Evolutionary conservation across 2,797 vertebrate species (phyloP).

Genomic region (Myotis findleyi): DNA sequence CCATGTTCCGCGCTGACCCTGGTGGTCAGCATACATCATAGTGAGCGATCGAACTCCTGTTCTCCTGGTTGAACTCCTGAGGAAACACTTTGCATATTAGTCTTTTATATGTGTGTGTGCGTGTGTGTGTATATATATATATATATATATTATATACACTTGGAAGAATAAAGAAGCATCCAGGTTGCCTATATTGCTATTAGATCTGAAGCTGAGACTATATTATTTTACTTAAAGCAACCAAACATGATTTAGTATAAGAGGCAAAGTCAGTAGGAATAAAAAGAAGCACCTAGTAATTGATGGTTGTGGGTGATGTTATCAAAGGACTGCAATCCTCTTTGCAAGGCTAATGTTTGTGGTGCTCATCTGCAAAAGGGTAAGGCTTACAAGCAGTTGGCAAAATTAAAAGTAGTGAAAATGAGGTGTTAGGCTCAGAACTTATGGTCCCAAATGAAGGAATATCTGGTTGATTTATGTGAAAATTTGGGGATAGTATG

Average conservation of each 20-base stretch:
- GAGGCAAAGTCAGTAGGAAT: not conserved
- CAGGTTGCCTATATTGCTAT: not conserved
- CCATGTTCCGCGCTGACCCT: too few relatives aligned
- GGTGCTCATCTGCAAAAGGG: not conserved
- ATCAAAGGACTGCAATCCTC: not conserved
- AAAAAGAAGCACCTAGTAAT: not conserved
- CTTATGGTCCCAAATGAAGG: not conserved
- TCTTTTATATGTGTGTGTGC: too few relatives aligned
- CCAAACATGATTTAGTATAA: not conserved
- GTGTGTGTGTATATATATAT: too few relatives aligned
- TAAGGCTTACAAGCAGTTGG: accelerated
- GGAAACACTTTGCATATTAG: too few relatives aligned
- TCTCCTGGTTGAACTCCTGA: too few relatives aligned
- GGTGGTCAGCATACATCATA: too few relatives aligned
- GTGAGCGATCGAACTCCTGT: too few relatives aligned
- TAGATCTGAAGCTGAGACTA: not conserved
- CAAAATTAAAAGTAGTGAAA: not conserved
- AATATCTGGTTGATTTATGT: not conserved
- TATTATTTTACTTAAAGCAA: not conserved
- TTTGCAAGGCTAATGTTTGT: not conserved
- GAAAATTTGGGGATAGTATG: not conserved
- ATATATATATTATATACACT: not conserved
- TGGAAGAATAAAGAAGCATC: not conserved
- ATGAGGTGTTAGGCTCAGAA: not conserved
- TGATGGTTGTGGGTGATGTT: not conserved